A percentile compares a stretch with the other conserved stretches of the same genome.
These are phyloP conservation scores for Macrobrachium nipponense DNA, from an alignment of 1,140 invertebrate species.

Conservation along the genomic window DNA sequence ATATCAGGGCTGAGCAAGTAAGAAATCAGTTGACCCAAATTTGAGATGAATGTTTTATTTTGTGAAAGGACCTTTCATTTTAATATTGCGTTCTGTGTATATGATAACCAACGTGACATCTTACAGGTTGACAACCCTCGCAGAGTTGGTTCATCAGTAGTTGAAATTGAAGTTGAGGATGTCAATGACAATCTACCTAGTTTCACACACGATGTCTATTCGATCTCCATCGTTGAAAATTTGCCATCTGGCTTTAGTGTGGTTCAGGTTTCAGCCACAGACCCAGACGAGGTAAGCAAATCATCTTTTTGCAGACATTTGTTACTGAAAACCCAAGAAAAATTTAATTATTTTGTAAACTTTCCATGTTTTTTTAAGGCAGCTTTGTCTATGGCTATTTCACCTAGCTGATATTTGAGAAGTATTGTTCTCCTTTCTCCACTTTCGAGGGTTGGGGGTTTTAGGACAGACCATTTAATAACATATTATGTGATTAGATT, in stretches of 20 bases:
- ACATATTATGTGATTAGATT: too few species aligned
- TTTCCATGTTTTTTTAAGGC: too few species aligned
- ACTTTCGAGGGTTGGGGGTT: too few species aligned
- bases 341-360: too few species aligned
- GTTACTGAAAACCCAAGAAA: not conserved
- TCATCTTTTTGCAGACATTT: not conserved
- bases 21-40: not conserved
- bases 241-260: constrained; percentile 87
- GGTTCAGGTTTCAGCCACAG: constrained; percentile 82
- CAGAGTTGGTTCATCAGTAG: constrained; percentile 78
- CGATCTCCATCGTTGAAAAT: constrained; percentile 92
- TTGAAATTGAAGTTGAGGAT: constrained; percentile 84
- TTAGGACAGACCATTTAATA: too few species aligned
- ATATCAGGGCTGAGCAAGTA: constrained; percentile 75
- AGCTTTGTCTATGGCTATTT: not conserved
- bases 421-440: too few species aligned
- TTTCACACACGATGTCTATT: constrained; percentile 89
- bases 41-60: not conserved
- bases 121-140: constrained; percentile 80
- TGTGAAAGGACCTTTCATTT: constrained; percentile 61
- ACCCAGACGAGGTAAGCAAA: constrained; percentile 76
- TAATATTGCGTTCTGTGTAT: not conserved
- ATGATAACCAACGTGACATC: not conserved
- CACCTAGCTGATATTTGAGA: too few species aligned
- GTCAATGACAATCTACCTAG: constrained; percentile 86